These are phyloP conservation scores for Galaxea fascicularis DNA, from an alignment of 92 coral and sea anemone species.

Conservation along the genomic window DNA sequence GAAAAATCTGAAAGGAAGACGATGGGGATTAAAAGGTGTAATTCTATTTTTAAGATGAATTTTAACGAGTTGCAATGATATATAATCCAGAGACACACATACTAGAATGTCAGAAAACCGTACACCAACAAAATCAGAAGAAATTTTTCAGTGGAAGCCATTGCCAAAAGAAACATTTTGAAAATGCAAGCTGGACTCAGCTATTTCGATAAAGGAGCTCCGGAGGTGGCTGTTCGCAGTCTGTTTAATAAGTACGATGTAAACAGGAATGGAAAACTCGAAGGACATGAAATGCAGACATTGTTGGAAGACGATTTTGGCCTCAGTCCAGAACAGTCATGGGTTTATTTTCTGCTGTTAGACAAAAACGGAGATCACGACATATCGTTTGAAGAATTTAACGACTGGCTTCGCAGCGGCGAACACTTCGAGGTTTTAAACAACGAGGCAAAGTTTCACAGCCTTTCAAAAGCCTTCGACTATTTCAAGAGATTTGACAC, in stretches of 20 bases:
- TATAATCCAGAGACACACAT: neutral
- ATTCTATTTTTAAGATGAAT: slow-evolving; percentile 8
- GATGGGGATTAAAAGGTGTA: neutral
- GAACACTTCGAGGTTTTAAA: slow-evolving; percentile 72
- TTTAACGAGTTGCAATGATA: neutral
- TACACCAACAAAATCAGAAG: neutral
- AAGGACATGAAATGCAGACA: slow-evolving; percentile 56
- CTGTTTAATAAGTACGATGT: slow-evolving; percentile 75
- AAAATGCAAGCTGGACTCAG: slow-evolving; percentile 83
- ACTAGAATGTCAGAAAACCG: neutral
- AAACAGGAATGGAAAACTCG: slow-evolving; percentile 70
- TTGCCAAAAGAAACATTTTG: neutral
- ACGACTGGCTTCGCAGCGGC: slow-evolving; percentile 79
- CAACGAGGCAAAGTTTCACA: slow-evolving; percentile 55
- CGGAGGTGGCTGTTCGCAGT: slow-evolving; percentile 72
- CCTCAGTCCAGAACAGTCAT: slow-evolving; percentile 58
- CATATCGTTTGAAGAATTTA: slow-evolving; percentile 78
- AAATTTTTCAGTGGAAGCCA: neutral
- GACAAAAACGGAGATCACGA: slow-evolving; percentile 77
- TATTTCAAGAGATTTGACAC: slow-evolving; percentile 72
- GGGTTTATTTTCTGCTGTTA: slow-evolving; percentile 63
- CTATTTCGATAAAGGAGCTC: slow-evolving; percentile 64
- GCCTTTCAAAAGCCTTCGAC: slow-evolving; percentile 60
- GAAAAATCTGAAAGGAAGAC: neutral
- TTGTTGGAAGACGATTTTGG: slow-evolving; percentile 78